Percentiles rank a stretch among this genome's conserved stretches.
Conservation (phyloP, 2,113 vertebrate species). For the Gila orcuttii region DNA sequence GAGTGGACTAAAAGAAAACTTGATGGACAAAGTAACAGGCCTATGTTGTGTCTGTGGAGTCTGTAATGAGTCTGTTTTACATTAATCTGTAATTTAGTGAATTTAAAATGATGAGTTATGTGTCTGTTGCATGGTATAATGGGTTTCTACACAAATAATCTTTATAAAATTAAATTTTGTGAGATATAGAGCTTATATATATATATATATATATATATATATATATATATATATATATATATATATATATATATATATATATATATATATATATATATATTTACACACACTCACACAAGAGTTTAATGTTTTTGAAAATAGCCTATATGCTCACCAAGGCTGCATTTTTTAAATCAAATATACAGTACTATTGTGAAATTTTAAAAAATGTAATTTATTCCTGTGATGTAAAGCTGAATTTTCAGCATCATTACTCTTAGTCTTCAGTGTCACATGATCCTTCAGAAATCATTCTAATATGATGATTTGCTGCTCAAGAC, state of each 20-base stretch:
- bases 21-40: background rate
- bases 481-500: background rate
- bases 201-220: too few species aligned
- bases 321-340: too few species aligned
- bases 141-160: background rate
- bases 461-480: background rate
- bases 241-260: too few species aligned
- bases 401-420: background rate
- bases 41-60: background rate
- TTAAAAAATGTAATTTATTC: too few species aligned
- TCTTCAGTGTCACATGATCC: background rate
- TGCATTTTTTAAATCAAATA: too few species aligned
- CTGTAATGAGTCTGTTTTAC: background rate
- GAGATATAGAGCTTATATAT: background rate
- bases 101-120: background rate
- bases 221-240: too few species aligned
- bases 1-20: constrained; percentile 3
- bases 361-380: too few species aligned
- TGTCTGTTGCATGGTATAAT: background rate
- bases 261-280: too few species aligned
- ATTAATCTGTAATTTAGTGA: background rate
- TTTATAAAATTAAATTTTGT: background rate
- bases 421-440: background rate
- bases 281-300: too few species aligned
- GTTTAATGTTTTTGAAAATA: too few species aligned